A percentile compares a stretch with the other conserved stretches of the same genome.
Evolutionary conservation across 2,113 vertebrate genomes (phyloP).

Genomic region (Tupaia chinensis): DNA sequence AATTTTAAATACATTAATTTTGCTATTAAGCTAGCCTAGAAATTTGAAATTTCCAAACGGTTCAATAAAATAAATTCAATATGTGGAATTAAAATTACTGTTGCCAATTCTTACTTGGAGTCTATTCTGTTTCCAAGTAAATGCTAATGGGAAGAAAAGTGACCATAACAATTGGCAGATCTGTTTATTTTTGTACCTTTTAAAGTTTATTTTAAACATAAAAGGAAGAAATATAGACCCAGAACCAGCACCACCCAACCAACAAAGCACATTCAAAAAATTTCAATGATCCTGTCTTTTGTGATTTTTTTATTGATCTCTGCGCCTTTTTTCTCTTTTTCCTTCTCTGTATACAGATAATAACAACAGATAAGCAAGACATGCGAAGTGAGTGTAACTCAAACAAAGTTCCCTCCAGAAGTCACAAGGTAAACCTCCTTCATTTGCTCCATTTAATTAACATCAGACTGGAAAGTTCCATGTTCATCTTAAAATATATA

Average conservation of each 20-base stretch:
- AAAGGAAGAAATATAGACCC: background rate
- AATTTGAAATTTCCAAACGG: constrained; percentile 24
- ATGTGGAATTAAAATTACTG: constrained; percentile 14
- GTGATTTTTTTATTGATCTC: background rate
- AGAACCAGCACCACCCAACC: background rate
- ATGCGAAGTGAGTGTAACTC: background rate
- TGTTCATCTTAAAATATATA: background rate
- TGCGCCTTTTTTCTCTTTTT: background rate
- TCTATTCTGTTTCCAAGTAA: constrained; percentile 53
- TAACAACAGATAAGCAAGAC: background rate
- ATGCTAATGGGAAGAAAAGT: constrained; percentile 53
- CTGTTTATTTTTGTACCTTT: constrained; percentile 58
- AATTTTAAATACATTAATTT: constrained; percentile 59
- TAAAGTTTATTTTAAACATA: constrained; percentile 59
- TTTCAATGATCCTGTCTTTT: background rate
- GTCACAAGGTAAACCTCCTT: background rate
- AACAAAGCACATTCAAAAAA: constrained; percentile 41
- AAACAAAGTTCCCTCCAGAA: background rate
- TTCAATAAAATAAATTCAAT: constrained; percentile 62
- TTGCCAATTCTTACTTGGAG: constrained; percentile 21
- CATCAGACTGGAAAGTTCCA: background rate
- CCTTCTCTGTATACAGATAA: background rate
- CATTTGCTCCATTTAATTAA: no score
- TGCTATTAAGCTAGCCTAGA: background rate
- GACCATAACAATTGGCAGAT: constrained; percentile 36